Conservation (phyloP, 2,888 invertebrate species). For the Apantesis nais region DNA sequence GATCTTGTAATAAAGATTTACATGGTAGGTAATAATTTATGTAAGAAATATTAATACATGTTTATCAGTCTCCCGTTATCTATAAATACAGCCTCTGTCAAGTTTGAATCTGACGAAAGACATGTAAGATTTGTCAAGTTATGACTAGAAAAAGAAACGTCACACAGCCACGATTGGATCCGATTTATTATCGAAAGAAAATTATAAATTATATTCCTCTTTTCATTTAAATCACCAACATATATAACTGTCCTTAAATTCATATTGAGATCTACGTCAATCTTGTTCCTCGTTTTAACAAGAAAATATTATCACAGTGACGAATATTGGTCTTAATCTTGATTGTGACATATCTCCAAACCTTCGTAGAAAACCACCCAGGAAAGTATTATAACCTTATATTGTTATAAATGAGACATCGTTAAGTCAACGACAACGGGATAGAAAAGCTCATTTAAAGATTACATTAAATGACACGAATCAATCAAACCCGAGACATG, state of each 20-base stretch:
- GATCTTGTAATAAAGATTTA: constrained; percentile 9
- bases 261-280: background rate
- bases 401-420: constrained; percentile 56
- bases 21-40: background rate
- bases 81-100: background rate
- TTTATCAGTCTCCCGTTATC: background rate
- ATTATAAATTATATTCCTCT: background rate
- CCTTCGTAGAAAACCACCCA: constrained; percentile 59
- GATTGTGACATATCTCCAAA: constrained; percentile 17
- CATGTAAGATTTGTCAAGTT: background rate
- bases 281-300: background rate
- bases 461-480: constrained; percentile 45
- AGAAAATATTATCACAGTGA: background rate
- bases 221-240: background rate
- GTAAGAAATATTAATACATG: background rate
- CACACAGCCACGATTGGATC: background rate
- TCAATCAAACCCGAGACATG: constrained; percentile 43
- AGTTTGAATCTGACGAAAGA: background rate
- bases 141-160: background rate
- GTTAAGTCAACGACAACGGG: constrained; percentile 49
- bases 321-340: constrained; percentile 7
- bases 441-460: constrained; percentile 22
- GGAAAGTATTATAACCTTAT: constrained; percentile 34
- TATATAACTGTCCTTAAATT: background rate
- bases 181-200: background rate